These are phyloP conservation scores for Enteromius unitaeniatus DNA, from an alignment of 2,797 vertebrate species.

Conservation along the genomic window DNA sequence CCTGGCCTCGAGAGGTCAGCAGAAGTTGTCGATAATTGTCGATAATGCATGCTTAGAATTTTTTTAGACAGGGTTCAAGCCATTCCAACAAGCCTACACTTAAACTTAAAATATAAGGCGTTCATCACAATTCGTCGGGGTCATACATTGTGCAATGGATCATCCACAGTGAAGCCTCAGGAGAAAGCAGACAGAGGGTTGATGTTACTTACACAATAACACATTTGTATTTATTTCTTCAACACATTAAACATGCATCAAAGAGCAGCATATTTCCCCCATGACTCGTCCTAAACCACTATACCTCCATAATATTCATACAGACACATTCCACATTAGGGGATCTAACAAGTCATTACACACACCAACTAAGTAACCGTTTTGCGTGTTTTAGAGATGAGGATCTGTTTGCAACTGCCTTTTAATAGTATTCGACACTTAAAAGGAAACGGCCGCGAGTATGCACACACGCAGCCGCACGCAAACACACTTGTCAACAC, in stretches of 20 bases:
- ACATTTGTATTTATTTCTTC: slow-evolving; percentile 62
- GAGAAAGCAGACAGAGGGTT: slow-evolving; percentile 51
- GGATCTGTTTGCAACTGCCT: slow-evolving; percentile 50
- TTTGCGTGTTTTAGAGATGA: slow-evolving; percentile 43
- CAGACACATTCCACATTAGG: slow-evolving; percentile 48
- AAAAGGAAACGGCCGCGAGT: slow-evolving; percentile 53
- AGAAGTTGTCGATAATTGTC: not conserved
- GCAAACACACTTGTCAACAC: slow-evolving; percentile 33
- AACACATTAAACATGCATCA: slow-evolving; percentile 59
- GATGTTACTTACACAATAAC: slow-evolving; percentile 46
- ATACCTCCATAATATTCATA: slow-evolving; percentile 58
- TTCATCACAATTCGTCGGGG: not conserved
- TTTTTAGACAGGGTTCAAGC: not conserved
- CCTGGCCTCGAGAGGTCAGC: not conserved
- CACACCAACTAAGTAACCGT: slow-evolving; percentile 40
- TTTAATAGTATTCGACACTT: slow-evolving; percentile 47
- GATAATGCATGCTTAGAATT: not conserved
- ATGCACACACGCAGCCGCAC: slow-evolving; percentile 49
- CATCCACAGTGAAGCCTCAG: slow-evolving; percentile 44
- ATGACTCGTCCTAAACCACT: slow-evolving; percentile 61
- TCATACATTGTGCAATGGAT: not conserved
- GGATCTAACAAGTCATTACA: slow-evolving; percentile 55
- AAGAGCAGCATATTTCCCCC: slow-evolving; percentile 61
- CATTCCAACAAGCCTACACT: not conserved
- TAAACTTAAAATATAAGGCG: not conserved